Conservation (phyloP, 2,888 invertebrate species). For the Dorcus parallelipipedus region DNA sequence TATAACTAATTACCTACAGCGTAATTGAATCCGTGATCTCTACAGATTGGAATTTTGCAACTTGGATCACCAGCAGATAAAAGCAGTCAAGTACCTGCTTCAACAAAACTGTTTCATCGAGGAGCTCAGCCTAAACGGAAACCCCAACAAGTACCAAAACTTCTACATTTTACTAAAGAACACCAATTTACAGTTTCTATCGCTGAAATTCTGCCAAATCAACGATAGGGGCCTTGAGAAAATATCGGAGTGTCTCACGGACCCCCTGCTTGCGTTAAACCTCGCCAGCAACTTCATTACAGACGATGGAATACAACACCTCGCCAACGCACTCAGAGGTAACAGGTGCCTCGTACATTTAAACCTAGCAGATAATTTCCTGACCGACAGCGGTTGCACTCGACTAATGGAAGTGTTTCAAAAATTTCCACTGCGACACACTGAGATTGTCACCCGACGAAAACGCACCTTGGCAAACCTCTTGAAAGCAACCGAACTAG, state of each 20-base stretch:
- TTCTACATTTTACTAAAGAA: conserved; percentile 35
- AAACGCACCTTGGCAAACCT: conserved; percentile 21
- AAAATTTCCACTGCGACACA: conserved; percentile 36
- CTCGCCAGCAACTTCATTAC: conserved; percentile 43
- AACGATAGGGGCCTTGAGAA: conserved; percentile 32
- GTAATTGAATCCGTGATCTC: background rate
- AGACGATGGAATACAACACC: conserved; percentile 35
- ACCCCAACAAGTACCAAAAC: conserved; percentile 40
- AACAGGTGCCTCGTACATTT: conserved; percentile 33
- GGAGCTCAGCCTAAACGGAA: conserved; percentile 42
- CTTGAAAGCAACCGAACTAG: background rate
- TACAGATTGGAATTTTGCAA: conserved; percentile 40
- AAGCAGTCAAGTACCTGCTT: conserved; percentile 34
- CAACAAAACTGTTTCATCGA: conserved; percentile 29
- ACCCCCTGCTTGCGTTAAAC: conserved; percentile 38
- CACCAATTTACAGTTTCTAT: conserved; percentile 33
- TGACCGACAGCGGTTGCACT: conserved; percentile 32
- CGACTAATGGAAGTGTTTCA: conserved; percentile 28
- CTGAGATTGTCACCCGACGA: conserved; percentile 38
- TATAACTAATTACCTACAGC: background rate
- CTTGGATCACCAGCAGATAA: conserved; percentile 36
- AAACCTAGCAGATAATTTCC: conserved; percentile 39
- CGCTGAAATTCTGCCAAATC: conserved; percentile 41
- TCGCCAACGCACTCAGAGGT: conserved; percentile 40
- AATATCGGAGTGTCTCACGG: conserved; percentile 34